These are phyloP conservation scores for Leptinotarsa rubiginosa DNA, from an alignment of 2,888 invertebrate genomes.

Conservation along the genomic window DNA sequence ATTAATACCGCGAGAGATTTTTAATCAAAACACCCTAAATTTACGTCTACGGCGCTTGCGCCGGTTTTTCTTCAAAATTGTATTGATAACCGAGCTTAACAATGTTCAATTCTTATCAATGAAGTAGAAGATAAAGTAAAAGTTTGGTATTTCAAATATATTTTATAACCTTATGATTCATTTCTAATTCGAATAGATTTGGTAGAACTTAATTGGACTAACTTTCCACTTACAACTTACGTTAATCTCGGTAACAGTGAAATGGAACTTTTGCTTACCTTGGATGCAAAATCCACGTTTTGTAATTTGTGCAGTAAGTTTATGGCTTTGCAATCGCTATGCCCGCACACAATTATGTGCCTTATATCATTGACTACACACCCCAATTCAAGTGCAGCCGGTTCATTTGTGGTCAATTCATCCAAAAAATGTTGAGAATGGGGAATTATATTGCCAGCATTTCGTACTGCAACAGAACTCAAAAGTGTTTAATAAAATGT, in stretches of 20 bases:
- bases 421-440: slow-evolving; percentile 89
- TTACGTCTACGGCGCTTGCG: too few relatives aligned
- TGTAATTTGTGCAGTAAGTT: slow-evolving; percentile 87
- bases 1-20: too few relatives aligned
- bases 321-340: slow-evolving; percentile 99
- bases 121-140: too few relatives aligned
- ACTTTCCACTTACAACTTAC: too few relatives aligned
- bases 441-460: slow-evolving; percentile 96
- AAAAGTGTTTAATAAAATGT: background rate
- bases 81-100: too few relatives aligned
- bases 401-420: slow-evolving; percentile 92
- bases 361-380: slow-evolving; percentile 91
- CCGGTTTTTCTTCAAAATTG: too few relatives aligned
- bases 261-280: slow-evolving; percentile 64
- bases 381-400: slow-evolving; percentile 94
- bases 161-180: too few relatives aligned
- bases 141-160: too few relatives aligned
- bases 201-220: too few relatives aligned
- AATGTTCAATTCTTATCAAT: too few relatives aligned
- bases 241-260: background rate
- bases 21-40: too few relatives aligned
- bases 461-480: slow-evolving; percentile 78
- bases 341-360: slow-evolving; percentile 96
- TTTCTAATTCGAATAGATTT: too few relatives aligned
- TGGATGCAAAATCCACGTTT: slow-evolving; percentile 80